Evolutionary conservation across 1,140 invertebrate species (phyloP).

Genomic region (Hyles euphorbiae): DNA sequence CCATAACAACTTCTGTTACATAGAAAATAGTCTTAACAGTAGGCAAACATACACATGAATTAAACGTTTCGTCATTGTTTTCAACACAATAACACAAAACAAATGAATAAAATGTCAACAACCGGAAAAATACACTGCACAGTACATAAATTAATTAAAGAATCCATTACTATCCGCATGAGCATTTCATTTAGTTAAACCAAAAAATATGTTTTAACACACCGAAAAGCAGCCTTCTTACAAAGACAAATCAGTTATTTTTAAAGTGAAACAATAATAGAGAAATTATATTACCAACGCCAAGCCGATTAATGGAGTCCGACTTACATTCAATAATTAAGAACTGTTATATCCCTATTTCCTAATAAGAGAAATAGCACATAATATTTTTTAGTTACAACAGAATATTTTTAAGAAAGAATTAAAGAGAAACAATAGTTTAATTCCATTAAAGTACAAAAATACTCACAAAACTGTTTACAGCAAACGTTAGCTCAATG

Average conservation of each 20-base stretch:
- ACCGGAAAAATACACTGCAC: conserved; percentile 2
- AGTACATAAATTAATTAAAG: conserved; percentile 3
- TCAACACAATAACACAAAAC: conserved; percentile 16
- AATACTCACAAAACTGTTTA: conserved; percentile 68
- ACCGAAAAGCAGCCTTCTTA: no score
- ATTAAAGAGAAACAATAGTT: not conserved
- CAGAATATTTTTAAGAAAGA: not conserved
- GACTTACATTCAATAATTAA: conserved; percentile 12
- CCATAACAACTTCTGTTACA: no score
- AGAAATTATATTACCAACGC: conserved; percentile 24
- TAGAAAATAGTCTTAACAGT: no score
- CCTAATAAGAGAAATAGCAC: no score
- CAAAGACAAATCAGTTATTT: no score
- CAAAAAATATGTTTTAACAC: no score
- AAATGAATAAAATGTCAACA: conserved; percentile 33
- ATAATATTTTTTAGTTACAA: no score
- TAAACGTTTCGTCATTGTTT: no score
- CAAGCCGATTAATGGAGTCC: conserved; percentile 56
- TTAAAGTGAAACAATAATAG: not conserved
- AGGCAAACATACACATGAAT: no score
- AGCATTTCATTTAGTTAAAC: no score
- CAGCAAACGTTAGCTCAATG: conserved; percentile 51
- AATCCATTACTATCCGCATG: not conserved
- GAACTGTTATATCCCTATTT: not conserved
- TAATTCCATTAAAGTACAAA: conserved; percentile 8